Base-by-base conservation (phyloP, 2,797 vertebrate species). In the Ceryle rudis region DNA sequence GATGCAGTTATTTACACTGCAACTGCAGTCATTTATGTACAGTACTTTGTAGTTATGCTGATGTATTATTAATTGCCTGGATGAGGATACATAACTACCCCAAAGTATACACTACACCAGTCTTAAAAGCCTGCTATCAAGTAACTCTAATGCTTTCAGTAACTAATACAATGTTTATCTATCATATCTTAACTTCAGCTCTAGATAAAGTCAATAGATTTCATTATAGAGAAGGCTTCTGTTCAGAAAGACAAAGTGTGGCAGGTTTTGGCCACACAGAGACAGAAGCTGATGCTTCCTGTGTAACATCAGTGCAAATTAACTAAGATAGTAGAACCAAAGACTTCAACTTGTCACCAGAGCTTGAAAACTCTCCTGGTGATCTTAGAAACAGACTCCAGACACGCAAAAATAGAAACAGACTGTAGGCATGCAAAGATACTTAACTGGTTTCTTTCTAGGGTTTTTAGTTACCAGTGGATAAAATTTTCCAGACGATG, bases 11-110 rank as follows among this genome's bases (percentile, higher is more conserved):
- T 69, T 93, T 85, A 61, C 26, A 44, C 9, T 64, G n/a, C 26
- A 87, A 14, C 58, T 89, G 28, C 17, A 74, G 52, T 74, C 16
- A 66, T 77, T 81, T 77, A 33, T 80, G 47, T 31, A 82, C 47
- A 90, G 21, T 60, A 33, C 31, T 90, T 91, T 80, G 26, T 33
- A 80, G 57, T 74, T 93, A 44, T 52, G 7, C 4, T 86, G 33
- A 73, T 86, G 8, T 41, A 89, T 92, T 90, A 67, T 92, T 90
- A 92, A 89, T 91, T 80, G 77, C 6, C 22, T 89, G 41, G 28
- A 77, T 35, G 9, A 81, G 46, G 74, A 91, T 86, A 37, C 4
- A 4, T 41, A 75, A 62, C 58, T 74, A 51, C 10, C 6, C 5
- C 13, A 52, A 73, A 41, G 33, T 49, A 86, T 42, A 52, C 5